Evolutionary conservation across 2,797 vertebrate genomes (phyloP).

Genomic region (Sebastes miniatus): DNA sequence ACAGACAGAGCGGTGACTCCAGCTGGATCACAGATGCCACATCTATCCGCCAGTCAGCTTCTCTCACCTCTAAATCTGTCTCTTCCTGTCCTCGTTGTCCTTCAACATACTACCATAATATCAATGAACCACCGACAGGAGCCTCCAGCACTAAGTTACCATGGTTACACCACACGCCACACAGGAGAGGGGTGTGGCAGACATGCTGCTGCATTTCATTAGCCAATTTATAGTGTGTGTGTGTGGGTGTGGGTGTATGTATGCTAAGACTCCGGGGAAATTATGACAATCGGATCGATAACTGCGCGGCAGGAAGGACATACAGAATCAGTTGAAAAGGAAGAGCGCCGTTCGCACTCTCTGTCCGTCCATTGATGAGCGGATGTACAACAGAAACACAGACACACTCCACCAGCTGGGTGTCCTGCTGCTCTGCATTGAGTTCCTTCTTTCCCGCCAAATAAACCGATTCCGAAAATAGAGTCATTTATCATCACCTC

Average conservation of each 20-base stretch:
- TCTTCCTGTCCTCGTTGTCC: conserved; percentile 39
- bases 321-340: conserved; percentile 4
- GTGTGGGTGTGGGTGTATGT: neutral
- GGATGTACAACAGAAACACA: conserved; percentile 27
- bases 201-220: conserved; percentile 64
- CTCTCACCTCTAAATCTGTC: conserved; percentile 55
- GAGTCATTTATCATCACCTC: conserved; percentile 26
- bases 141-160: conserved; percentile 37
- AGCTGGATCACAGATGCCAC: conserved; percentile 42
- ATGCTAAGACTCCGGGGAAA: conserved; percentile 16
- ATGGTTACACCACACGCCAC: conserved; percentile 61
- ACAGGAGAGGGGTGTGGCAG: conserved; percentile 44
- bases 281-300: conserved; percentile 22
- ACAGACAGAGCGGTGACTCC: conserved; percentile 24
- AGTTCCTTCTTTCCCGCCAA: conserved; percentile 41
- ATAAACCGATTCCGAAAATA: conserved; percentile 49
- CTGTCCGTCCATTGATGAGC: conserved; percentile 15
- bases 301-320: neutral
- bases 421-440: conserved; percentile 49
- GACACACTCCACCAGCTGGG: conserved; percentile 37
- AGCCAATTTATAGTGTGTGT: conserved; percentile 27
- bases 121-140: conserved; percentile 43
- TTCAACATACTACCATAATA: conserved; percentile 8
- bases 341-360: neutral
- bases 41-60: conserved; percentile 24